Evolutionary conservation across 2,888 invertebrate genomes (phyloP).

Genomic region (Seira ritae): DNA sequence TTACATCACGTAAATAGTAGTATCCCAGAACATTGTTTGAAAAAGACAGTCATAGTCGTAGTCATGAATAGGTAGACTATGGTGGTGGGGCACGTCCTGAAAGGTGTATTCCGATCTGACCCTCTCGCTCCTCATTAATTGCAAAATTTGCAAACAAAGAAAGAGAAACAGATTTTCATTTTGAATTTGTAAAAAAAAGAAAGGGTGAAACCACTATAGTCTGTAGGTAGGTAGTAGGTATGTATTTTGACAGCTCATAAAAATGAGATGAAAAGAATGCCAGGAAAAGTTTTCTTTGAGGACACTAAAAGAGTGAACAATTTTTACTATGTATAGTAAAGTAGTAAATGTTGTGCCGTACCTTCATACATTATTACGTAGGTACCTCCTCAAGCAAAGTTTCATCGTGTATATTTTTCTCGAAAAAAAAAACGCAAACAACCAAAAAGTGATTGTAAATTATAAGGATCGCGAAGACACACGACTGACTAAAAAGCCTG

Average conservation of each 20-base stretch:
- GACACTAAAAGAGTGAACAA: not conserved
- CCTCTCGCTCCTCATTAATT: not conserved
- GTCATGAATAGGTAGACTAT: not conserved
- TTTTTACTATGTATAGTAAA: slow-evolving; percentile 16
- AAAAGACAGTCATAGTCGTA: not conserved
- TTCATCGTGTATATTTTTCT: not conserved
- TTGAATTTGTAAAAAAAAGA: not conserved
- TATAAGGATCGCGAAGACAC: slow-evolving; percentile 28
- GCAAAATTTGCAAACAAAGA: slow-evolving; percentile 2
- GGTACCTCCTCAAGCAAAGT: not conserved
- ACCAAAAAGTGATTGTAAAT: not conserved
- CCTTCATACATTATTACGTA: not conserved
- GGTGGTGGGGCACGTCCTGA: not conserved
- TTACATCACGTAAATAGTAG: not conserved
- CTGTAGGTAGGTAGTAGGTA: not conserved
- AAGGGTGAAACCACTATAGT: slow-evolving; percentile 28
- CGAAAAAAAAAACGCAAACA: not conserved
- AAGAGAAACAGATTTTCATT: not conserved
- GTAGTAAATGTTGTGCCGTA: not conserved
- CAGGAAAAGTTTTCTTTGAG: slow-evolving; percentile 26
- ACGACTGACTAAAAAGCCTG: not conserved
- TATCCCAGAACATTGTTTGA: not conserved
- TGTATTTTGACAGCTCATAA: slow-evolving; percentile 17
- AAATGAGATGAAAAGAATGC: not conserved
- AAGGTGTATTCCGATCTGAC: not conserved